Conservation (phyloP, 30 jellyfish, hydroid and myxozoan genomes). For the Aurelia aurita complex sp. Pacific region DNA sequence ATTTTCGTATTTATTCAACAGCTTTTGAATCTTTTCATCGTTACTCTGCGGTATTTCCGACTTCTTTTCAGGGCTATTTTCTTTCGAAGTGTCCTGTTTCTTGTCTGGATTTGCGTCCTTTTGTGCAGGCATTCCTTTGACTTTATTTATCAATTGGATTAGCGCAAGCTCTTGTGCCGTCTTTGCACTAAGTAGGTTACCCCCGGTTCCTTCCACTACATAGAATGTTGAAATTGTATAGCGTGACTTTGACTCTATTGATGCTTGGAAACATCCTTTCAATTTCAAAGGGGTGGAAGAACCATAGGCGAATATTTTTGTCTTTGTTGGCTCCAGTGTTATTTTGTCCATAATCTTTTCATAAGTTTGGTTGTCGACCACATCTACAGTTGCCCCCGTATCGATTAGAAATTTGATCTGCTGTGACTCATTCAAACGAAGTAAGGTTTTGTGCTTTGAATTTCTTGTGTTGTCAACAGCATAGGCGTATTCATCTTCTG, state of each 20-base stretch:
- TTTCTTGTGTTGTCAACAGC: not conserved
- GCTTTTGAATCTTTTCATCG: not conserved
- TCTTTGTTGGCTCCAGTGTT: slow-evolving; percentile 40
- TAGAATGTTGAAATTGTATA: not conserved
- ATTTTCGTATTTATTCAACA: slow-evolving; percentile 7
- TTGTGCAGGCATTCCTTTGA: not conserved
- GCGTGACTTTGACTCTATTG: not conserved
- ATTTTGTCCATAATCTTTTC: slow-evolving; percentile 12
- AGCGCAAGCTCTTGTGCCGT: slow-evolving; percentile 55
- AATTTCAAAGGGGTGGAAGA: slow-evolving; percentile 31
- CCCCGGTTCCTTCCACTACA: slow-evolving; percentile 6
- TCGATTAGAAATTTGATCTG: slow-evolving; percentile 5
- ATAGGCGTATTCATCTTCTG: not conserved
- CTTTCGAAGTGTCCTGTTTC: too few species aligned
- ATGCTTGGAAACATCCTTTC: not conserved
- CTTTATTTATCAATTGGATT: slow-evolving; percentile 36
- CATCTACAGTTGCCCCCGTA: slow-evolving; percentile 26
- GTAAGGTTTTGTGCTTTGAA: not conserved
- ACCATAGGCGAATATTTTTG: slow-evolving; percentile 51
- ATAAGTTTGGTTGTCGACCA: slow-evolving; percentile 9
- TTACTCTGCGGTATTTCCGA: not conserved
- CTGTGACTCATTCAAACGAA: slow-evolving; percentile 3
- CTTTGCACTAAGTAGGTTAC: slow-evolving; percentile 54
- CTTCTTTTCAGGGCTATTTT: too few species aligned
- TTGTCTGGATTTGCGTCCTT: too few species aligned